phyloP scores from a whole-genome alignment of 2,113 vertebrate species.

The Camelus dromedarius region DNA sequence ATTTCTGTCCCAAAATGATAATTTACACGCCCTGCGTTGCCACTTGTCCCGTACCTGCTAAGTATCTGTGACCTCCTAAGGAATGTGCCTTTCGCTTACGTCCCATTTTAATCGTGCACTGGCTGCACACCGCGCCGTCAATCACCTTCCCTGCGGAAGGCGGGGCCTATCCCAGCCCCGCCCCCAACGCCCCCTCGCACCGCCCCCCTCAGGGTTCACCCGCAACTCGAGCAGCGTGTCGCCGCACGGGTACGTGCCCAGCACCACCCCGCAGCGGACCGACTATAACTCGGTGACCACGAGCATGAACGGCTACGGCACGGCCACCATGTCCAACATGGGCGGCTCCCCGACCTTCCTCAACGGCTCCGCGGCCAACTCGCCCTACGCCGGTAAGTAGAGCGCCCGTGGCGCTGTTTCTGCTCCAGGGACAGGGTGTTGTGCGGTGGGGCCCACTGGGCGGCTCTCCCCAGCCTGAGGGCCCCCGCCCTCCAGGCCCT shows the following conservation, averaged over 20 bases:
- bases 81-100: constrained; percentile 66
- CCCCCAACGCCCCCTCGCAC: constrained; percentile 57
- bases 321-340: constrained; percentile 98
- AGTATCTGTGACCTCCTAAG: constrained; percentile 80
- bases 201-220: constrained; percentile 92
- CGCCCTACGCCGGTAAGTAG: constrained; percentile 98
- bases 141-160: constrained; percentile 34
- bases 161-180: rapidly evolving
- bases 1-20: constrained; percentile 79
- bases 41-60: constrained; percentile 60
- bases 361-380: constrained; percentile 98
- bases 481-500: too few species aligned
- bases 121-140: constrained; percentile 4
- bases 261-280: constrained; percentile 98
- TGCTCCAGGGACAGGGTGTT: background rate
- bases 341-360: constrained; percentile 98
- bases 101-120: constrained; percentile 80
- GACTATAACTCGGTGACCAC: constrained; percentile 97
- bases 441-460: background rate
- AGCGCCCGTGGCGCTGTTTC: background rate
- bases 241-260: constrained; percentile 97
- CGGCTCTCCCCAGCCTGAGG: background rate
- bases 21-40: constrained; percentile 73
- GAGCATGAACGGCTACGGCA: constrained; percentile 98
- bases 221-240: constrained; percentile 99